These are phyloP conservation scores for Helobdella robusta DNA, from an alignment of 2,888 invertebrate species.

Conservation along the genomic window DNA sequence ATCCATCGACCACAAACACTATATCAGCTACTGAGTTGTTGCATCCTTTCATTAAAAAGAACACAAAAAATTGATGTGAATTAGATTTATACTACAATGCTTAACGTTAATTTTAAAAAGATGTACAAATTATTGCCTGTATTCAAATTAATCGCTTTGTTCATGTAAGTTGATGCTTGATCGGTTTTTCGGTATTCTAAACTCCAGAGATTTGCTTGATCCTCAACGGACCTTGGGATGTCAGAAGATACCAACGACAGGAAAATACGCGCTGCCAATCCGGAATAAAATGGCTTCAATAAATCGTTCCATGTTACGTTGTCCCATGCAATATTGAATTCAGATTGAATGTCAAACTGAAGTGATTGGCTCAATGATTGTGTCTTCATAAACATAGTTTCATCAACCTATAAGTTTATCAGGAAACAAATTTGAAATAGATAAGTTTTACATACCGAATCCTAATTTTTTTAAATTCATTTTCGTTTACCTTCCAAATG, in stretches of 20 bases:
- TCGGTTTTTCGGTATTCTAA: not conserved
- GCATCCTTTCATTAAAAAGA: not conserved
- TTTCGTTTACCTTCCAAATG: slow-evolving; percentile 40
- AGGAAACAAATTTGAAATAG: not conserved
- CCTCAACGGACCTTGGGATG: not conserved
- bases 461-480: too few species aligned
- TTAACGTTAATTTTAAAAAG: not conserved
- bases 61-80: not conserved
- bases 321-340: not conserved
- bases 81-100: not conserved
- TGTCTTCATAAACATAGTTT: not conserved
- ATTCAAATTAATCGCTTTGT: not conserved
- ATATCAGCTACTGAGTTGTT: not conserved
- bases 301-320: slow-evolving; percentile 4
- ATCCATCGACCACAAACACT: slow-evolving; percentile 3
- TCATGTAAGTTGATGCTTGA: not conserved
- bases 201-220: not conserved
- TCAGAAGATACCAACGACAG: not conserved
- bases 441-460: too few species aligned
- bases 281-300: slow-evolving; percentile 5
- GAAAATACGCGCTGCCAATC: slow-evolving; percentile 6
- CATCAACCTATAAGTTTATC: not conserved
- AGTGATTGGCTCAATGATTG: not conserved
- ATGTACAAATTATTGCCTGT: not conserved
- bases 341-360: not conserved